These are phyloP conservation scores for Drosophila prolongata DNA, from an alignment of 2,888 invertebrate species.

Conservation along the genomic window DNA sequence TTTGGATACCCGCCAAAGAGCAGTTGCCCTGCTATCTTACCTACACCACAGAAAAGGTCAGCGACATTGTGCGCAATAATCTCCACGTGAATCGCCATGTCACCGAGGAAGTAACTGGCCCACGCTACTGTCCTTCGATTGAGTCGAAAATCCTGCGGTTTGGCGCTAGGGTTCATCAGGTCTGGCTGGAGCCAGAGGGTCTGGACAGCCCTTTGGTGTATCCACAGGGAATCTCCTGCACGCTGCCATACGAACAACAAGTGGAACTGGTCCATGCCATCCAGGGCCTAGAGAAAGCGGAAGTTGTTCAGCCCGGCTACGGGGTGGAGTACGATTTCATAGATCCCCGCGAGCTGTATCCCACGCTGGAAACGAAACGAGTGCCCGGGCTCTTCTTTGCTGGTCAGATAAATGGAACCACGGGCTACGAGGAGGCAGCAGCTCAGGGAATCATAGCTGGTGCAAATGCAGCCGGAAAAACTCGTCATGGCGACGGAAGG, in stretches of 20 bases:
- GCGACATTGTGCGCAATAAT: conserved; percentile 89
- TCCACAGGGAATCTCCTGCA: conserved; percentile 94
- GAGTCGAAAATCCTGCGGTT: conserved; percentile 94
- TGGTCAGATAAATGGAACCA: conserved; percentile 96
- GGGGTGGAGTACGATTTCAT: conserved; percentile 95
- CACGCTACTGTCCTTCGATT: conserved; percentile 94
- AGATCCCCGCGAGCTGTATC: conserved; percentile 91
- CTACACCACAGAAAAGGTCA: conserved; percentile 87
- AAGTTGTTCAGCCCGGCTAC: conserved; percentile 89
- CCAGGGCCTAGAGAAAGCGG: conserved; percentile 90
- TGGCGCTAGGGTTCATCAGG: conserved; percentile 86
- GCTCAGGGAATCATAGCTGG: conserved; percentile 95
- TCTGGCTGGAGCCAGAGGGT: conserved; percentile 95
- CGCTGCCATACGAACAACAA: conserved; percentile 92
- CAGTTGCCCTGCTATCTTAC: conserved; percentile 90
- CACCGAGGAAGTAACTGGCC: conserved; percentile 90
- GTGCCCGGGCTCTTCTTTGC: conserved; percentile 91
- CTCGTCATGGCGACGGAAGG: conserved; percentile 61
- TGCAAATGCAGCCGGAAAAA: conserved; percentile 83
- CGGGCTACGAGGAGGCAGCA: conserved; percentile 97
- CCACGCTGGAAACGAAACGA: conserved; percentile 90
- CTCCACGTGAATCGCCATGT: conserved; percentile 91
- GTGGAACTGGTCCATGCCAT: conserved; percentile 88
- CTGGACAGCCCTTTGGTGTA: conserved; percentile 90
- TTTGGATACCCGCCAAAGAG: conserved; percentile 91